Conservation (phyloP, 2,113 vertebrate species). For the Leucoraja erinaceus region DNA sequence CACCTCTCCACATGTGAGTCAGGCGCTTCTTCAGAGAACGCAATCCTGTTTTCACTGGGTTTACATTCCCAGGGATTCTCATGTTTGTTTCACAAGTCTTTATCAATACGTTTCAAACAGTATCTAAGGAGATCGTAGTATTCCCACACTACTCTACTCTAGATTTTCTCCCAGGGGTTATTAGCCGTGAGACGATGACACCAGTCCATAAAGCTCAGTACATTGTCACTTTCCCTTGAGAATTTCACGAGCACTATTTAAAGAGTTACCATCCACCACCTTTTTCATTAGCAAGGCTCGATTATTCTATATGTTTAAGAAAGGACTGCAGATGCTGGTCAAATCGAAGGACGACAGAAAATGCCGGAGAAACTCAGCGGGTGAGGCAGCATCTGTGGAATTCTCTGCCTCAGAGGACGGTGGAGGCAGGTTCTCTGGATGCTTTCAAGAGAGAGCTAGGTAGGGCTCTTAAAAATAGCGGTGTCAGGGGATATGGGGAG, state of each 20-base stretch:
- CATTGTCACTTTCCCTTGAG: conserved; percentile 18
- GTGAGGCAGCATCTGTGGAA: too few species aligned
- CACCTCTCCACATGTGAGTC: neutral
- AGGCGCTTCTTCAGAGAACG: neutral
- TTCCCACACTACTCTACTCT: neutral
- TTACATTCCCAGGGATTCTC: conserved; percentile 9
- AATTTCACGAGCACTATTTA: neutral
- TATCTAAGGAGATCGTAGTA: neutral
- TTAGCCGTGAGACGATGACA: neutral
- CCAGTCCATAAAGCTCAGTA: neutral
- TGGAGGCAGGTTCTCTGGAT: too few species aligned
- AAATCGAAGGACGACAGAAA: too few species aligned
- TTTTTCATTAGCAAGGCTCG: neutral
- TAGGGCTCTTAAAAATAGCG: too few species aligned
- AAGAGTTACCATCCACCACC: neutral
- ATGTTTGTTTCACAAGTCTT: conserved; percentile 7
- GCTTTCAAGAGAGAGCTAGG: too few species aligned
- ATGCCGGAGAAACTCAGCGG: too few species aligned
- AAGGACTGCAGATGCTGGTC: too few species aligned
- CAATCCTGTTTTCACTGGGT: neutral
- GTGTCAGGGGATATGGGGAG: too few species aligned
- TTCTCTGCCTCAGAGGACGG: too few species aligned
- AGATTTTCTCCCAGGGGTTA: neutral
- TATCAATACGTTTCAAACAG: neutral
- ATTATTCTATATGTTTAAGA: neutral